Evolutionary conservation across 2,888 invertebrate species (phyloP), one percentile per base, ranked within the genome.

Genomic region (Hyppa rectilinea): DNA sequence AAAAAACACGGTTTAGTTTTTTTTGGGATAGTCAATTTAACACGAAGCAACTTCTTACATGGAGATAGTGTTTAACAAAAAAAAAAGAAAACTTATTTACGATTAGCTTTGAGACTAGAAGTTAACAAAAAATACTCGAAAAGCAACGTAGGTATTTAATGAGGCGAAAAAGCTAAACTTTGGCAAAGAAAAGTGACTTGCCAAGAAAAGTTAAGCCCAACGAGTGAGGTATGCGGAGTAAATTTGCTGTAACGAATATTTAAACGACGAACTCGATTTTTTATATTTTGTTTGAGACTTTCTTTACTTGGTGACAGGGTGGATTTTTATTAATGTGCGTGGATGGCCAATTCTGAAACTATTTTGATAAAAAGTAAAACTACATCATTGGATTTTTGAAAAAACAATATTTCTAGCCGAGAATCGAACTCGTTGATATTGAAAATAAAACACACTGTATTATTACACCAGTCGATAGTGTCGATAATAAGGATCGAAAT

Each of bases 201-300:
- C 68, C 72, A 79, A 80, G 84, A 78, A 85, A 87, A 85, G 82
- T 87, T 82, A 80, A 70, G 78, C 74, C 75, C 64, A 49, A 63
- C 70, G 65, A 81, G 81, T 80, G 81, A 84, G 82, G 76, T 76
- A 81, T 71, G 75, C 79, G 49, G 68, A 85, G 77, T 80, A 80
- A 87, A 85, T 86, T 86, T 82, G 62, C 78, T 79, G 80, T 80
- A 65, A 73, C 79, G 83, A 83, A 86, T 85, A 85, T 82, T 82
- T 80, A 56, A 83, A 68, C 63, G 71, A 59, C 64, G 45, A 67
- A 73, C 45, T 69, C 50, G 34, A 64, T 31, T 71, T 58, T 67
- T 58, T 67, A 50, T 69, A 65, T 43, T 74, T 38, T 76, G n/a
- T 60, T 71, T 60, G 17, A 47, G 49, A 40, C 38, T 14, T 71